Conservation (phyloP, 2,113 vertebrate genomes). For the Cervus canadensis region DNA sequence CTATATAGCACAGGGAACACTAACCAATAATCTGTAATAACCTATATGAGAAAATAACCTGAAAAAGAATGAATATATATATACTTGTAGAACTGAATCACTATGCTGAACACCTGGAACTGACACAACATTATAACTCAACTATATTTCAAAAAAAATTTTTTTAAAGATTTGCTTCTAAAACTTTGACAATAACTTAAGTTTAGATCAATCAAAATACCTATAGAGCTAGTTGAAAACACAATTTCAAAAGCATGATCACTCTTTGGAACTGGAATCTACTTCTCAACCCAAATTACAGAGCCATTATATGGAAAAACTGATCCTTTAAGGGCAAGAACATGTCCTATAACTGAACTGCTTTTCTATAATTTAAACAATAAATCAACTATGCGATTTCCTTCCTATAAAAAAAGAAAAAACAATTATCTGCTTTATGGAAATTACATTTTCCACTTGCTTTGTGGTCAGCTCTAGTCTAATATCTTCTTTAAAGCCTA, state of each 20-base stretch:
- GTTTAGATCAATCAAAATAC: background rate
- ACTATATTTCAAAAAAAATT: background rate
- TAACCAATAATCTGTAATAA: background rate
- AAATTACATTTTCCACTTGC: background rate
- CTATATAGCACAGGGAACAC: background rate
- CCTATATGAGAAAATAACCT: background rate
- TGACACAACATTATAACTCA: background rate
- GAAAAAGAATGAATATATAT: background rate
- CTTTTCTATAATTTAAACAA: conserved; percentile 63
- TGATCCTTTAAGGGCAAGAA: conserved; percentile 39
- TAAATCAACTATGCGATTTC: conserved; percentile 55
- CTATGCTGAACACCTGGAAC: background rate
- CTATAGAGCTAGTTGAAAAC: background rate
- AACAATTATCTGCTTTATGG: background rate
- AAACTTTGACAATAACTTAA: background rate
- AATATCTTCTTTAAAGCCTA: background rate
- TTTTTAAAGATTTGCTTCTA: background rate
- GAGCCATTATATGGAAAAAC: conserved; percentile 21
- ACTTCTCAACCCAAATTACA: conserved; percentile 56
- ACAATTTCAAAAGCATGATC: background rate
- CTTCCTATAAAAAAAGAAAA: conserved; percentile 36
- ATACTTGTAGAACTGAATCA: background rate
- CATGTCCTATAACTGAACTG: conserved; percentile 20
- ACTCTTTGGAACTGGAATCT: background rate
- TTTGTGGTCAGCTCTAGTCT: background rate